phyloP scores from a whole-genome alignment of 2,797 vertebrate genomes.

The Sarcoramphus papa region DNA sequence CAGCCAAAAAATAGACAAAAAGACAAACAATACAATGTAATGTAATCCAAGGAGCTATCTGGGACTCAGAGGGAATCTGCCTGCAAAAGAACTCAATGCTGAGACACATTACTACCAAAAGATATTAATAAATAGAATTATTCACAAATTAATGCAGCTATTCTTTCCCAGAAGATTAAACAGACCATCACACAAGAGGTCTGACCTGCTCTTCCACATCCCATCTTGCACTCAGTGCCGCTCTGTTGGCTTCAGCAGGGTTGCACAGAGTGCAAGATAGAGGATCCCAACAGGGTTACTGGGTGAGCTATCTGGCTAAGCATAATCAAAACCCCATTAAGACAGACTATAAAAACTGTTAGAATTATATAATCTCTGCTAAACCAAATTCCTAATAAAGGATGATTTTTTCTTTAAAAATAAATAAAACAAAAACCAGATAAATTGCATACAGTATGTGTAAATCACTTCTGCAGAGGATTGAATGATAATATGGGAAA shows the following conservation, averaged over 20 bases:
- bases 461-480: not conserved
- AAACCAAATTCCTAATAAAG: not conserved
- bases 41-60: constrained; percentile 61
- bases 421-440: not conserved
- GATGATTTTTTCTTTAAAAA: not conserved
- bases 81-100: constrained; percentile 61
- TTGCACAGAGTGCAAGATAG: not conserved
- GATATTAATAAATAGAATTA: not conserved
- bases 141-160: not conserved
- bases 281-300: not conserved
- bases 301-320: not conserved
- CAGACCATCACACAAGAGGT: not conserved
- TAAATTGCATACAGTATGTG: not conserved
- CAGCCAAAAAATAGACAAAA: constrained; percentile 81
- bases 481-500: not conserved
- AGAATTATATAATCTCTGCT: not conserved
- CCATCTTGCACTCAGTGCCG: not conserved
- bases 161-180: constrained; percentile 11
- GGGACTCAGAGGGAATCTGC: constrained; percentile 36
- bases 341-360: not conserved
- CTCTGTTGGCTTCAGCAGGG: not conserved
- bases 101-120: constrained; percentile 31
- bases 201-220: not conserved
- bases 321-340: not conserved
- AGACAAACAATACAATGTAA: constrained; percentile 82